These are phyloP conservation scores for Aporrectodea caliginosa DNA, from an alignment of 1,140 invertebrate species.

Conservation along the genomic window DNA sequence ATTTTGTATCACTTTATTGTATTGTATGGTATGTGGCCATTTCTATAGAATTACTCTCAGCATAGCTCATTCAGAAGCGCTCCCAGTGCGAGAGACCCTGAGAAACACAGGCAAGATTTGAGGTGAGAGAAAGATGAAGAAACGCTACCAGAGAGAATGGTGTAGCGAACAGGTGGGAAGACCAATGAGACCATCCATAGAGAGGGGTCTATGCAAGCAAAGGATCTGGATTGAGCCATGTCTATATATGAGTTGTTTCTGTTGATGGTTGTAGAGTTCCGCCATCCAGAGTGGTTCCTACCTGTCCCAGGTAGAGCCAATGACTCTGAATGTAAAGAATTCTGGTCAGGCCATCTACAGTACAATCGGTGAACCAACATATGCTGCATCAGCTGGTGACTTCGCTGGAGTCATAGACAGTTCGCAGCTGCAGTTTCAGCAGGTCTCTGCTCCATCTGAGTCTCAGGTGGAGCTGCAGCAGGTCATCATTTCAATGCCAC, in stretches of 20 bases:
- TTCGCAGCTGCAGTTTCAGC: slow-evolving; percentile 3
- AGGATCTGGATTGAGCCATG: too few species aligned
- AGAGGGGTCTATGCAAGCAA: too few species aligned
- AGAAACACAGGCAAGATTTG: too few species aligned
- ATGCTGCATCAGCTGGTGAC: background rate
- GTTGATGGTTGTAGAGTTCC: background rate
- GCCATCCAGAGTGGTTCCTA: background rate
- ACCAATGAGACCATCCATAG: too few species aligned
- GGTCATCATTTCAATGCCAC: slow-evolving; percentile 8
- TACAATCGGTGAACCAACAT: background rate
- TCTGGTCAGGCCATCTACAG: background rate
- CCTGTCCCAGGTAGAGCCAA: background rate
- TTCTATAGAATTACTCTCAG: too few species aligned
- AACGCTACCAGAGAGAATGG: too few species aligned
- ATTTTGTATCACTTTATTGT: too few species aligned
- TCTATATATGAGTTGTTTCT: background rate
- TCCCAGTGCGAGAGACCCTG: too few species aligned
- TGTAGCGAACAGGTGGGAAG: too few species aligned
- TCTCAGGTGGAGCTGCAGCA: slow-evolving; percentile 15
- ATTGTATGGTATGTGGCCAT: too few species aligned
- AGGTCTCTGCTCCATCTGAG: background rate
- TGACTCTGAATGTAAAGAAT: background rate
- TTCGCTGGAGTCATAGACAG: background rate
- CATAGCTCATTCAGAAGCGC: too few species aligned
- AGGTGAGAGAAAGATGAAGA: too few species aligned